Base-by-base conservation (phyloP, 2,797 vertebrate genomes). In the Pseudocheirus occidentalis region DNA sequence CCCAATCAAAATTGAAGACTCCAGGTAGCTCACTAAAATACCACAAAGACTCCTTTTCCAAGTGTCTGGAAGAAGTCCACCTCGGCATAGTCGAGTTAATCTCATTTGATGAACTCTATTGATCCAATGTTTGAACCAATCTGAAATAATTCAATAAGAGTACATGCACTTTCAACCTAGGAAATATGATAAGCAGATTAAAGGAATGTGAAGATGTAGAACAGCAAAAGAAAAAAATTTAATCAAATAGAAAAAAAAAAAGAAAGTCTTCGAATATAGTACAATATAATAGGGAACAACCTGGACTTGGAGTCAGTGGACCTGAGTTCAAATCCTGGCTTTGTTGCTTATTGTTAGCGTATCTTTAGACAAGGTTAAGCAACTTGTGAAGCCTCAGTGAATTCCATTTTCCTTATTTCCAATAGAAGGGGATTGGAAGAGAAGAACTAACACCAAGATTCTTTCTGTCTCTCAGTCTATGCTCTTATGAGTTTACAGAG, bases 121-220 rank as follows among this genome's bases (percentile, higher is more conserved):
- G 93, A 62, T 55, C 81, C 28, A 93, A 92, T 59, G 55, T 53
- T 94, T 90, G 54, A 92, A 55, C 53, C 89, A 29, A 62, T 90
- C 81, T 94, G 27, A 91, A 53, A 93, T 91, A 90, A 96, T 93
- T 40, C 29, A 94, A 59, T 91, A 46, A 34, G 57, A 87, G 87
- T 52, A 73, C 34, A 81, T 1, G 92, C 10, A n/a, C 81, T 90
- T 92, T 34, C 34, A 81, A n/a, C 53, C 62, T 93, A 96, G 73
- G 46, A n/a, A 81, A 46, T 81, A 92, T 93, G 34, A 92, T 50
- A 94, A 58, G 55, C 21, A 46, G 4, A 58, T 9, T 21, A 46
- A 81, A 81, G 92, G 14, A 10, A 46, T 57, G 27, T 73, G 29
- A 40, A 57, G 46, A n/a, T 46, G 59, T 55, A 59, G 6, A 9